Conservation (phyloP, 64 coral and sea anemone species). For the Porites lutea region DNA sequence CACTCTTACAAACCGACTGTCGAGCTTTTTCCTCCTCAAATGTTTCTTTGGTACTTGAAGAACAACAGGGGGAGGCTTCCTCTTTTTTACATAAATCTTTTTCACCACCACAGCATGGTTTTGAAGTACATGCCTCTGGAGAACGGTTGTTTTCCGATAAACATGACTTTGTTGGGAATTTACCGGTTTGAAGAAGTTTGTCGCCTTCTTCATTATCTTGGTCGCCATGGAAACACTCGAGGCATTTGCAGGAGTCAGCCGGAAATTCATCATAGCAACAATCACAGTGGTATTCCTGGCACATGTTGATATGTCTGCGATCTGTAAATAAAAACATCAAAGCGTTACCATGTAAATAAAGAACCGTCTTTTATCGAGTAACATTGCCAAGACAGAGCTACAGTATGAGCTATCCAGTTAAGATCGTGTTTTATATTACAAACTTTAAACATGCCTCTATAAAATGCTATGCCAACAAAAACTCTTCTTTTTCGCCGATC, state of each 20-base stretch:
- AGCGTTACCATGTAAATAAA: neutral
- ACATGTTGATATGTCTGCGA: conserved; percentile 35
- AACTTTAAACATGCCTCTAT: no score
- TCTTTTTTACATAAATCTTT: neutral
- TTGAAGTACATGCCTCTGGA: neutral
- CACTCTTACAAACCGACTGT: no score
- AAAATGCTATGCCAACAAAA: no score
- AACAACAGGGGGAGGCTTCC: neutral
- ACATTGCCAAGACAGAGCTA: no score
- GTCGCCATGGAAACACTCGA: conserved; percentile 73
- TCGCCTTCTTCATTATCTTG: neutral
- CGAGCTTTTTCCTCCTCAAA: neutral
- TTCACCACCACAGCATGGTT: neutral
- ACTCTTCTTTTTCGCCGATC: no score
- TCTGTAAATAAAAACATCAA: neutral
- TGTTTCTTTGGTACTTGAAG: neutral
- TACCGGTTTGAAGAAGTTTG: neutral
- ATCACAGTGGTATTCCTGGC: conserved; percentile 70
- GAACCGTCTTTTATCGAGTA: no score
- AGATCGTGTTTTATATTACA: no score
- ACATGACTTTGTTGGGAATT: neutral
- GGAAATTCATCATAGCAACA: conserved; percentile 78
- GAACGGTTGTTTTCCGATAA: neutral
- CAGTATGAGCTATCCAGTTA: no score
- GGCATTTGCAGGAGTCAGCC: conserved; percentile 42